These are phyloP conservation scores for Blomia tropicalis DNA, from an alignment of 2,888 invertebrate genomes.

Conservation along the genomic window DNA sequence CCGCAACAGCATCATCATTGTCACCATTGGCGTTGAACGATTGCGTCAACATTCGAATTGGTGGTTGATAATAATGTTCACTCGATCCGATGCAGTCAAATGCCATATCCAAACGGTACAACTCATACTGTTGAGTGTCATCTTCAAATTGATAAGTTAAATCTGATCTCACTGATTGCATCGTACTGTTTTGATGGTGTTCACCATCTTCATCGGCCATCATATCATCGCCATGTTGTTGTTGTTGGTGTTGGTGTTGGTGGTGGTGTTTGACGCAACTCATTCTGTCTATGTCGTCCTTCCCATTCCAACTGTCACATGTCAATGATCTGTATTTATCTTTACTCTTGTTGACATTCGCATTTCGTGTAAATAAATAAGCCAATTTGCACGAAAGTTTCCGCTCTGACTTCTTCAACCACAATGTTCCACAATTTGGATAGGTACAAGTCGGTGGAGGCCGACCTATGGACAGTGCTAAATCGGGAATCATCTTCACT, in stretches of 20 bases:
- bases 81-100: neutral
- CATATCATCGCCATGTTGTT: too few species aligned
- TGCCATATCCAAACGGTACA: neutral
- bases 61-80: neutral
- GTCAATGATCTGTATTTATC: constrained; percentile 4
- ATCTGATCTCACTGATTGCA: too few species aligned
- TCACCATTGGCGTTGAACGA: neutral
- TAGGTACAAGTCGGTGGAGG: neutral
- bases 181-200: too few species aligned
- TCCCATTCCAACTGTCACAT: neutral
- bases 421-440: neutral
- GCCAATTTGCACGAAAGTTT: neutral
- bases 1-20: neutral
- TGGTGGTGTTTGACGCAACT: neutral
- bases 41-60: neutral
- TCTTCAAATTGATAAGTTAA: neutral
- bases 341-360: neutral
- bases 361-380: neutral
- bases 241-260: too few species aligned
- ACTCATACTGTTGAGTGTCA: too few species aligned
- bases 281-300: neutral
- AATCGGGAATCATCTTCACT: neutral
- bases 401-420: neutral
- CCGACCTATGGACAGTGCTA: neutral
- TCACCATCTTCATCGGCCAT: too few species aligned